Conservation (phyloP, 1,140 invertebrate species). For the Drosophila chauvacae region DNA sequence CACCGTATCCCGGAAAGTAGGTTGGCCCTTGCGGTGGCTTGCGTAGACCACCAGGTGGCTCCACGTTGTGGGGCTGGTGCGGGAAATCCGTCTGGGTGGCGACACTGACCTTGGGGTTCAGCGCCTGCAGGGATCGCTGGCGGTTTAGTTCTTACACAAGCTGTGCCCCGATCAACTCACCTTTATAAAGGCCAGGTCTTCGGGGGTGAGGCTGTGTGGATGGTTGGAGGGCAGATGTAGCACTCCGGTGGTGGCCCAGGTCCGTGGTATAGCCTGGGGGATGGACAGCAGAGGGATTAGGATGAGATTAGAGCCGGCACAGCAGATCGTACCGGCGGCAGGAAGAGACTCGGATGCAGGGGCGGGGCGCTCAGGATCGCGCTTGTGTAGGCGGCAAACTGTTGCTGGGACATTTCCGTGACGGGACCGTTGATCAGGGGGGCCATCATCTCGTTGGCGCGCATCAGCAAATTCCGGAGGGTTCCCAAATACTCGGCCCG, state of each 20-base stretch:
- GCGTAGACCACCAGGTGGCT: not conserved
- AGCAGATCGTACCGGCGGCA: conserved; percentile 44
- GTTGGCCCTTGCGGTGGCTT: not conserved
- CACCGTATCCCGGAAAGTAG: not conserved
- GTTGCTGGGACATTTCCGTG: conserved; percentile 39
- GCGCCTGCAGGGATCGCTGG: not conserved
- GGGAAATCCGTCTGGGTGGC: conserved; percentile 57
- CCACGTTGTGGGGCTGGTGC: not conserved
- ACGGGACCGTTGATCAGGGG: conserved; percentile 49
- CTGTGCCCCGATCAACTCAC: conserved; percentile 24
- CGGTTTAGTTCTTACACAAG: not conserved
- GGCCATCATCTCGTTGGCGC: conserved; percentile 55
- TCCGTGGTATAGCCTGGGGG: conserved; percentile 14
- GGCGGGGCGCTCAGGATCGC: conserved; percentile 46
- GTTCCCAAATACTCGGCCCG: conserved; percentile 56
- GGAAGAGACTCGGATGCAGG: conserved; percentile 60
- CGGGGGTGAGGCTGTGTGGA: conserved; percentile 45
- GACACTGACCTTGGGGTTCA: conserved; percentile 2
- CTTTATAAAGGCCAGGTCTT: conserved; percentile 36
- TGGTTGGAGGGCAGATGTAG: conserved; percentile 18
- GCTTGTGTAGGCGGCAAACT: conserved; percentile 59
- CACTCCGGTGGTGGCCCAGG: conserved; percentile 13
- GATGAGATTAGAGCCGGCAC: accelerated
- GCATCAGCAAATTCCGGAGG: conserved; percentile 53
- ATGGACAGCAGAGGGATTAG: not conserved